Base-by-base conservation (phyloP, 2,888 invertebrate species). In the Luperina nickerlii region DNA sequence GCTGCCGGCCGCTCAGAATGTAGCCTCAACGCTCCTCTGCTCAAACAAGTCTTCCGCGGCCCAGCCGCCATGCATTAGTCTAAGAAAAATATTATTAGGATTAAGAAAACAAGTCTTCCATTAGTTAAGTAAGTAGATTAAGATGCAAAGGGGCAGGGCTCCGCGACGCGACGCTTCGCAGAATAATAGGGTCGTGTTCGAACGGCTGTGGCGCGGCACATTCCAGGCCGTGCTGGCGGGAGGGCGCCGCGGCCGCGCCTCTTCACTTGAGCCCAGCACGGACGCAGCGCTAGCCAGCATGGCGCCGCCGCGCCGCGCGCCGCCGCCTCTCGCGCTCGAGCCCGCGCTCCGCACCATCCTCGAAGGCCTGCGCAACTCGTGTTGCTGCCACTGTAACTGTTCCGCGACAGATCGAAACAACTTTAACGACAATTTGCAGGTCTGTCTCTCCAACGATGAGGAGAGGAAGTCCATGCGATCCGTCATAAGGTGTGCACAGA, bases 141-240 rank as follows among this genome's bases (percentile, higher is more conserved):
- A 94, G 93, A 96, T 96, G 96, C 95, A 95, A 92, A 94, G 96
- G 92, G 96, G 96, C 87, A 95, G 95, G 93, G 97, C 83, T 77
- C 80, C 85, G 85, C 94, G 91, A 91, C 95, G 95, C 95, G 95
- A 89, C 95, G 96, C 95, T 94, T 95, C 84, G 84, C 92, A 92
- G 85, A 97, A 97, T 90, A 97, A 98, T 89, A 97, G 98, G 82
- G 96, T 97, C 62, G 97, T 98, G 78, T 98, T 98, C 93, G 98
- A 98, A 90, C 96, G 98, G 38, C 96, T 98, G 74, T 98, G 98
- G 98, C 97, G 98, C 67, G 98, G 98, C 77, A 97, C 97, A 67
- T 97, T 97, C 90, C 97, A 96, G 90, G 95, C 97, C 77, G 97
- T 97, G 83, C 90, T 96, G 38, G 95, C 96, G 95, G 94, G 48